Evolutionary conservation across 2,888 invertebrate species (phyloP), one percentile per base, ranked within the genome.

Genomic region (Autographa gamma): DNA sequence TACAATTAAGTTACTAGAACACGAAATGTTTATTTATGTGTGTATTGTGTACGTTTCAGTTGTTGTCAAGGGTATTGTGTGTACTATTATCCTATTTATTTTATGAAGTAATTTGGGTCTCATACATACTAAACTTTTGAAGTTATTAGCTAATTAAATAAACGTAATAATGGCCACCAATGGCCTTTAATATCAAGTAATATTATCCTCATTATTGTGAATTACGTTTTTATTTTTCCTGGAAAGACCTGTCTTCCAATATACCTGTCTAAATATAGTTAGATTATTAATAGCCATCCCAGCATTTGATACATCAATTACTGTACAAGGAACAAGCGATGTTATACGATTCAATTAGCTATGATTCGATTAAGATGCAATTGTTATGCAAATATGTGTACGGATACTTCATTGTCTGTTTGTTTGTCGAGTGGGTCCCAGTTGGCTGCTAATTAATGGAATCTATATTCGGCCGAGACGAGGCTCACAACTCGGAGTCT

Each of bases 361-460:
- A 80, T 84, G 80, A 81, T 82, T 84, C 81, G 82, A 87, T 86
- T 86, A 85, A 83, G 85, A 85, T 81, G 82, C 84, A 83, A 85
- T 87, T 83, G 85, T 81, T 87, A 88, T 87, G 89, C 86, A 88
- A 88, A 88, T 89, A 82, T 80, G 76, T 82, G 71, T 81, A 80
- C 83, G 81, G 85, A 86, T 87, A 88, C 83, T 87, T 89, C 85
- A 88, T 83, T 86, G 88, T 81, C 81, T 83, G 83, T 84, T 87
- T 85, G 85, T 84, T 81, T 82, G 80, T 77, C 19, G 80, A 84
- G 72, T 71, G 69, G 72, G 74, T 65, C 81, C 82, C 87, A 85
- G 86, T 84, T 84, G 87, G 82, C 71, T 84, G 82, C 82, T 90
- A 90, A 91, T 88, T 90, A 90, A 90, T 86, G 83, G 87, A 85